Evolutionary conservation across 2,888 invertebrate genomes (phyloP), one percentile per base, ranked within the genome.

Genomic region (Netelia melanura): DNA sequence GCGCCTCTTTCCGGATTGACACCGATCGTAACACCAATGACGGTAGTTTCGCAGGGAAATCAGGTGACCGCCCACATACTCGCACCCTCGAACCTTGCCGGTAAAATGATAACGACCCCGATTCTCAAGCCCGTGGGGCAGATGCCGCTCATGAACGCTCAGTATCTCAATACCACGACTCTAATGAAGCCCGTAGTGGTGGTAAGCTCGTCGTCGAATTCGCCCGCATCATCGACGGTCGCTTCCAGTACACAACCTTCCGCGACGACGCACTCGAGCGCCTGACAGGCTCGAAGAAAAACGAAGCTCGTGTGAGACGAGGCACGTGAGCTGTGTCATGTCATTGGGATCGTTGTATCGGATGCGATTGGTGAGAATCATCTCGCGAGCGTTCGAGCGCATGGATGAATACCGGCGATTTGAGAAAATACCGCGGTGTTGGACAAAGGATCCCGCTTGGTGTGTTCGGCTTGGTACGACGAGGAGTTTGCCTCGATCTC

Each of bases 151-250:
- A 95, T 96, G 86, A 96, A 96, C 93, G 95, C 96, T 87, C 96
- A 96, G 94, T 96, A 96, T 94, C 94, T 96, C 82, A 95, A 95
- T 91, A 94, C 95, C 44, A 94, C 95, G 65, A 94, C 95, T 83
- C 94, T 96, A 82, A 95, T 96, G 68, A 96, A 96, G 92, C 96
- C 96, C 1, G 95, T 96, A 64, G 96, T 96, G 75, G 96, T 97
- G 81, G 96, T 96, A 43, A 95, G 95, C 89, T 94, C 95, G 9
- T 92, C 94, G 77, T 93, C 94, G 43, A 92, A 90, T 43, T 89
- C 91, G 9, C 86, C 89, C 30, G 86, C 91, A 6, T 86, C 91
- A 62, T 90, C 93, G 75, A 90, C 92, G 48, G 90, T 93, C 8
- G 88, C 91, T 71, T 91, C 92, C 84, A 91, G 87, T 72, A 89